These are phyloP conservation scores for Emydoidea blandingii DNA, from an alignment of 2,797 vertebrate genomes.

Conservation along the genomic window DNA sequence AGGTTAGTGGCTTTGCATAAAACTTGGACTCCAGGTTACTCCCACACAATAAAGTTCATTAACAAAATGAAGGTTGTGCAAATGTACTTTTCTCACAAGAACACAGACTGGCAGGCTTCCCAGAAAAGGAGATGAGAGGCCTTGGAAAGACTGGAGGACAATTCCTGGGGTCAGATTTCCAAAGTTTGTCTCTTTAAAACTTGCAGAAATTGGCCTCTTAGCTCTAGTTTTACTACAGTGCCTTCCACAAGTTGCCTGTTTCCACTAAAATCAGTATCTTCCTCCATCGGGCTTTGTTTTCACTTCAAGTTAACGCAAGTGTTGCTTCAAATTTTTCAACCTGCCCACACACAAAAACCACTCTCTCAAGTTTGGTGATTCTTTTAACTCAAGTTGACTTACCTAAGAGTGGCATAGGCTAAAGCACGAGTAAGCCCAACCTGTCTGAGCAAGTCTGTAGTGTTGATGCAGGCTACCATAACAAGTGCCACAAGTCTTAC, in stretches of 20 bases:
- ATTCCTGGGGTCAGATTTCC: background rate
- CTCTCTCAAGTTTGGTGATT: background rate
- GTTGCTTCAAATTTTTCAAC: background rate
- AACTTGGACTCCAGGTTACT: background rate
- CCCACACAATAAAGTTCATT: background rate
- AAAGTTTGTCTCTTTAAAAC: background rate
- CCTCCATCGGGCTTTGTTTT: too few relatives aligned
- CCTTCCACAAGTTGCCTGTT: background rate
- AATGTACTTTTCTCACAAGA: background rate
- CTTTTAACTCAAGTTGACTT: background rate
- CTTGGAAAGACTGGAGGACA: background rate
- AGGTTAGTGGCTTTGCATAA: background rate
- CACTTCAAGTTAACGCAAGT: background rate
- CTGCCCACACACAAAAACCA: background rate
- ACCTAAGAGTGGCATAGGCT: background rate
- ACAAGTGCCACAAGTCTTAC: background rate
- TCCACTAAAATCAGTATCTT: background rate
- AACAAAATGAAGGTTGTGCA: background rate
- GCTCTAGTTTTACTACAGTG: background rate
- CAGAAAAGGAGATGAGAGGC: background rate
- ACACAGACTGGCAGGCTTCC: background rate
- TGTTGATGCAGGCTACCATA: background rate
- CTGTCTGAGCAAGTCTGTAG: background rate
- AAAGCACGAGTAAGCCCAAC: background rate
- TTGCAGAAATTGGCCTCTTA: background rate